A percentile compares a stretch with the other conserved stretches of the same genome.
Evolutionary conservation across 2,888 invertebrate species (phyloP).

Genomic region (Ennomos fuscantarius): DNA sequence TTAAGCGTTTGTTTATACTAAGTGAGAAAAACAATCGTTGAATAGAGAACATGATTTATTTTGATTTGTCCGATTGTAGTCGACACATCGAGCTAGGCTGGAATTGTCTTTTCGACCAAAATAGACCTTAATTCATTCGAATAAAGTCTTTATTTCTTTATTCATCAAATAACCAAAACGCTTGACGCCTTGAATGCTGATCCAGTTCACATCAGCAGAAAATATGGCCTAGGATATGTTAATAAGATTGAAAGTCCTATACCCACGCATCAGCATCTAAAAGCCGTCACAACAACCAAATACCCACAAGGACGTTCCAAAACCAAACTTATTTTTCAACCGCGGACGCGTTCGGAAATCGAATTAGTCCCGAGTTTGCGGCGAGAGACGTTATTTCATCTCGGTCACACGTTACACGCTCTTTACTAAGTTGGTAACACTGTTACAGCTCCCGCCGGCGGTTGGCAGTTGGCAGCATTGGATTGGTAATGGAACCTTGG

Average conservation of each 20-base stretch:
- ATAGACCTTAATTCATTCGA: no score
- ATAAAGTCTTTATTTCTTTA: background rate
- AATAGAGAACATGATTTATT: no score
- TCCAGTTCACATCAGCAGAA: no score
- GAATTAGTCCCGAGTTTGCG: constrained; percentile 41
- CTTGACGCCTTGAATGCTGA: no score
- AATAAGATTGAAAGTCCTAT: no score
- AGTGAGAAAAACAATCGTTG: no score
- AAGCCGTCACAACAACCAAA: background rate
- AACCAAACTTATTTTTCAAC: constrained; percentile 31
- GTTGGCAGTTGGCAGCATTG: constrained; percentile 27
- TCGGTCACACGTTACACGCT: constrained; percentile 63
- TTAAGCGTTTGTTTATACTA: no score
- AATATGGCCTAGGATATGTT: no score
- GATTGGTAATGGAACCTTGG: constrained; percentile 42
- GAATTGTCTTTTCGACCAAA: no score
- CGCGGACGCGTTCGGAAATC: constrained; percentile 38
- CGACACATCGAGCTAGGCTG: no score
- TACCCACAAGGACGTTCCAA: background rate
- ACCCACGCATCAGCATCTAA: background rate
- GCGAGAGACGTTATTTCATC: constrained; percentile 53
- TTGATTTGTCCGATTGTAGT: no score
- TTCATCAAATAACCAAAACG: background rate
- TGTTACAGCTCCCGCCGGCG: constrained; percentile 57
- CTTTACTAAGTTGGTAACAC: constrained; percentile 65